phyloP scores from a whole-genome alignment of 2,113 vertebrate species.

The Centropus bengalensis region DNA sequence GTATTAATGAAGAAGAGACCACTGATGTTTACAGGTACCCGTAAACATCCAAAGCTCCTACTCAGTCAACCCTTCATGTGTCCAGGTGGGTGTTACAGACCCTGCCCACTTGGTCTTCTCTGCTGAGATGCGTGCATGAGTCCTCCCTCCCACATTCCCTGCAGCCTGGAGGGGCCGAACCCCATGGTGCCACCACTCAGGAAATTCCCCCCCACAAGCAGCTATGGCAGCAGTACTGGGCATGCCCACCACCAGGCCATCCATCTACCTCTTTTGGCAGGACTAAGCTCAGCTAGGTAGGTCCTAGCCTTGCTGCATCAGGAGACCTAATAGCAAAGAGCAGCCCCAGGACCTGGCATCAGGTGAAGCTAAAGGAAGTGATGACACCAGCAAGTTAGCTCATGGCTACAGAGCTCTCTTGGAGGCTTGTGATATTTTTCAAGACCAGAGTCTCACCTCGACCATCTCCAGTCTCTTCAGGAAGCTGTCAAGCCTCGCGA shows the following conservation, averaged over 20 bases:
- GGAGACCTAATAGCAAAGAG: background rate
- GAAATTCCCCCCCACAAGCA: background rate
- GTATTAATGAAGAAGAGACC: background rate
- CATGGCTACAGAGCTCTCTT: background rate
- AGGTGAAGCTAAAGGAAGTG: background rate
- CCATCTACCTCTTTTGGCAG: background rate
- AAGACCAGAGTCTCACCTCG: conserved; percentile 73
- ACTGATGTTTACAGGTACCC: background rate
- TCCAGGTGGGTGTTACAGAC: background rate
- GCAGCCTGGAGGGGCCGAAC: background rate
- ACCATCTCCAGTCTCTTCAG: conserved; percentile 77
- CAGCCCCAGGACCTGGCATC: rapidly evolving
- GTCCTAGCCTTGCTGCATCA: too few relatives aligned
- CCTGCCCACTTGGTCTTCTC: background rate
- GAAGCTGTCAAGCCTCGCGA: conserved; percentile 82
- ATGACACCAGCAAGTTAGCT: background rate
- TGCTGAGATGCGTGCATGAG: background rate
- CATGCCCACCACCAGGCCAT: background rate
- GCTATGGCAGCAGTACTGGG: background rate
- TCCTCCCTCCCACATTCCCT: background rate
- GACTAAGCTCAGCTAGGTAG: background rate
- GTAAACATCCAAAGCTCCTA: background rate
- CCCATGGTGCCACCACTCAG: background rate
- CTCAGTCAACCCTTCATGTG: background rate
- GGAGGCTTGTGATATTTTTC: background rate